Evolutionary conservation across 2,113 vertebrate genomes (phyloP), one percentile per base, ranked within the genome.

Genomic region (Pipra filicauda): DNA sequence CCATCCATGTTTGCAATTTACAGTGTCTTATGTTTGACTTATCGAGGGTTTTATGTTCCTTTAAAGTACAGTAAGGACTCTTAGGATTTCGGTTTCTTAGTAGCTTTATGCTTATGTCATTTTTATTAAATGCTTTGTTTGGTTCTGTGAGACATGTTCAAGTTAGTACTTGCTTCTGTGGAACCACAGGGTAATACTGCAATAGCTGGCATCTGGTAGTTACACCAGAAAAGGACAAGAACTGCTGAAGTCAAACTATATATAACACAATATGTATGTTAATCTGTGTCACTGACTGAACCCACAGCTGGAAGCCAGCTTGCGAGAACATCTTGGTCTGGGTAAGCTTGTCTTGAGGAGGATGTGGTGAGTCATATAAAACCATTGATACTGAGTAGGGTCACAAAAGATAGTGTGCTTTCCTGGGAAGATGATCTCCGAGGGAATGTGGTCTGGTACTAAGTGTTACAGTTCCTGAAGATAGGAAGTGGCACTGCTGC

Each of bases 261-360:
- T 18, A 5, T 58, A 8, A 61, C 7, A 6, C 20, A 9, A 6
- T 51, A 13, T 5, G 1, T 72, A 0, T 24, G 18, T 74, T 23
- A 26, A 31, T 57, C 26, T 46, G 41, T 39, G 33, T 59, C 9
- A 24, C 19, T 48, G 80, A 6, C 61, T 59, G 67, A 71, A 30
- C 46, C 62, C n/a, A 11, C 0, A 0, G 24, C 31, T 22, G 8
- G 46, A 76, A 33, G 51, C 33, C 26, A 3, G 23, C 35, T 44
- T 55, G 21, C 35, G 37, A 10, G 30, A 41, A 18, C 52, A 5
- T 21, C 30, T 52, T 54, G 12, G 6, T 30, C 49, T 51, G 61
- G 33, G 33, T 44, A 55, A 51, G n/a, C 24, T 59, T 51, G 7
- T 51, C 41, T 48, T 24, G 44, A 76, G 46, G 39, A 81, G 30